A percentile compares a stretch with the other conserved stretches of the same genome.
Conservation (phyloP, 2,113 vertebrate species). For the Pterophyllum scalare region DNA sequence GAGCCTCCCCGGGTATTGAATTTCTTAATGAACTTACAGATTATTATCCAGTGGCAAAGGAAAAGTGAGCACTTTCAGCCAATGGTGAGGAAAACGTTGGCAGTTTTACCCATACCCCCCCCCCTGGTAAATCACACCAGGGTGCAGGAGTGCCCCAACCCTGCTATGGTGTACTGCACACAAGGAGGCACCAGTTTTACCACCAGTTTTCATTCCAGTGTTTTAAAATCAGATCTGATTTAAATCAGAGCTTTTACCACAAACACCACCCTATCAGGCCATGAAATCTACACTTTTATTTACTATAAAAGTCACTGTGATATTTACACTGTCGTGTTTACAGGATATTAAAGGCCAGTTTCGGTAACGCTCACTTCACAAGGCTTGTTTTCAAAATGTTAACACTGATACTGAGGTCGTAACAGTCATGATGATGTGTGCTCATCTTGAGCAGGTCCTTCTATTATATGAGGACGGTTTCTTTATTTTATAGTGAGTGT, state of each 20-base stretch:
- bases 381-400: neutral
- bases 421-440: neutral
- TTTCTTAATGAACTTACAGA: neutral
- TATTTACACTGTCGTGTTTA: neutral
- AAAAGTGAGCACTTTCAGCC: neutral
- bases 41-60: neutral
- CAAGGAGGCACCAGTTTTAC: neutral
- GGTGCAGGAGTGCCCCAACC: neutral
- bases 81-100: slow-evolving; percentile 1
- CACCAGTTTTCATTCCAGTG: neutral
- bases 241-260: slow-evolving; percentile 10
- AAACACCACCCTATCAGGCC: neutral
- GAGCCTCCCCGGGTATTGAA: neutral
- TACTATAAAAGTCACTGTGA: neutral
- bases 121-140: neutral
- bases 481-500: neutral
- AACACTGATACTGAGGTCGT: neutral
- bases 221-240: neutral
- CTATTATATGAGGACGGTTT: neutral
- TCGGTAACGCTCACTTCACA: neutral
- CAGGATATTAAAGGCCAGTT: neutral
- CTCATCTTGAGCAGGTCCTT: neutral
- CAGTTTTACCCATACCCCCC: neutral
- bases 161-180: neutral
- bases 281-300: neutral